Evolutionary conservation across 2,113 vertebrate genomes (phyloP).

Genomic region (Hemiscyllium ocellatum): DNA sequence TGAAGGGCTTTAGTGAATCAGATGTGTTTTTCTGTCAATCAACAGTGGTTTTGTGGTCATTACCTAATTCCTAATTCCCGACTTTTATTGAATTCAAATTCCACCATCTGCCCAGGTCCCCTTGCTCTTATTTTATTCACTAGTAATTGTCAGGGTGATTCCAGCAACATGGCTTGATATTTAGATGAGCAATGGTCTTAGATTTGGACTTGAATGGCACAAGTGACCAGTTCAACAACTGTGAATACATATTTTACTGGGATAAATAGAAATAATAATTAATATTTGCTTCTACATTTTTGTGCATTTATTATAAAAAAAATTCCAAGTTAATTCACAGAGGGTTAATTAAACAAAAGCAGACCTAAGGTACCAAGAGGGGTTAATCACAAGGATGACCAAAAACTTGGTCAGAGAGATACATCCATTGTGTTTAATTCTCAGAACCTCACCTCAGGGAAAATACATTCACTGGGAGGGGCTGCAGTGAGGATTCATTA

Average conservation of each 20-base stretch:
- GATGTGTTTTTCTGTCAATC: no score
- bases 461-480: not conserved
- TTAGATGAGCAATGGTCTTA: not conserved
- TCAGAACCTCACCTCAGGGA: not conserved
- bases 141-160: not conserved
- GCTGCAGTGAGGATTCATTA: not conserved
- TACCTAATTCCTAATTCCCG: no score
- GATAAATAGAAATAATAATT: not conserved
- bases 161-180: not conserved
- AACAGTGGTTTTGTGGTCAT: no score
- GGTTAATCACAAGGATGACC: not conserved
- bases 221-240: not conserved
- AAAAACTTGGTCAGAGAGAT: not conserved
- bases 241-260: not conserved
- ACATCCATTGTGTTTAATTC: not conserved
- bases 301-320: not conserved
- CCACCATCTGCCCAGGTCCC: no score
- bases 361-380: not conserved
- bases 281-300: not conserved
- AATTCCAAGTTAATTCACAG: not conserved
- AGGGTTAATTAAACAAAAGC: not conserved
- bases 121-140: not conserved
- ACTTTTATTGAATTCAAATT: no score
- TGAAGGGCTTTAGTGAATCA: no score
- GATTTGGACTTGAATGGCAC: not conserved